Percentiles rank a stretch among this genome's conserved stretches.
Conservation (phyloP, 2,797 vertebrate genomes). For the Uromys caudimaculatus region DNA sequence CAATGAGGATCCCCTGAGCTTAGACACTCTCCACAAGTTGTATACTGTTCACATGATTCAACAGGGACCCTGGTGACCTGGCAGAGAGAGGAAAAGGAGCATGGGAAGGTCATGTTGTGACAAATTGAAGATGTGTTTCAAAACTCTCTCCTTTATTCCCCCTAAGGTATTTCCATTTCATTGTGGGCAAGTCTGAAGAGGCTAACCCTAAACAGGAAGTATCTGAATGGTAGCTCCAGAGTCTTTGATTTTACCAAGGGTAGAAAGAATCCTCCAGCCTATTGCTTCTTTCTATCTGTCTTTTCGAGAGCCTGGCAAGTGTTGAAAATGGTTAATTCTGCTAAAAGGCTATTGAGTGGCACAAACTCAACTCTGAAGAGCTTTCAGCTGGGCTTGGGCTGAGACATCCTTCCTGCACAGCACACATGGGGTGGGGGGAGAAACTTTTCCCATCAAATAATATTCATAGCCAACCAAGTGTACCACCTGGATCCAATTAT, state of each 20-base stretch:
- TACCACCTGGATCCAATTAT: constrained; percentile 84
- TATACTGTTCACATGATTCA: constrained; percentile 97
- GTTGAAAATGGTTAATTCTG: constrained; percentile 67
- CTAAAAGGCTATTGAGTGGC: constrained; percentile 67
- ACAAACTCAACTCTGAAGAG: constrained; percentile 74
- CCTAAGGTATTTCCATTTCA: not conserved
- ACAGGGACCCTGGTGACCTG: constrained; percentile 96
- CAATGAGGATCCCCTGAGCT: constrained; percentile 99
- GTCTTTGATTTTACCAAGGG: not conserved
- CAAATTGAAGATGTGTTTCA: not conserved
- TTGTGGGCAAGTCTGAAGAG: too few species aligned
- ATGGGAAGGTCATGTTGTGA: not conserved
- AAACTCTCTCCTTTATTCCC: not conserved
- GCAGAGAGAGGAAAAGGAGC: constrained; percentile 56
- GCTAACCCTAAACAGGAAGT: not conserved
- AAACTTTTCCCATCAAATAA: constrained; percentile 77
- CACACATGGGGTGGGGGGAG: constrained; percentile 48
- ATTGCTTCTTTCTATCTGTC: not conserved
- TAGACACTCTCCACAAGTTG: constrained; percentile 96
- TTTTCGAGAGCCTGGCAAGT: not conserved
- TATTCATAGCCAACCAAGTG: constrained; percentile 73
- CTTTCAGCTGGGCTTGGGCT: constrained; percentile 78
- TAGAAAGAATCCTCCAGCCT: not conserved
- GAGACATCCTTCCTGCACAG: constrained; percentile 64
- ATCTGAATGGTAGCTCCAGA: not conserved